These are phyloP conservation scores for Mesorhabditis belari DNA, from an alignment of 2,888 invertebrate genomes.

Conservation along the genomic window DNA sequence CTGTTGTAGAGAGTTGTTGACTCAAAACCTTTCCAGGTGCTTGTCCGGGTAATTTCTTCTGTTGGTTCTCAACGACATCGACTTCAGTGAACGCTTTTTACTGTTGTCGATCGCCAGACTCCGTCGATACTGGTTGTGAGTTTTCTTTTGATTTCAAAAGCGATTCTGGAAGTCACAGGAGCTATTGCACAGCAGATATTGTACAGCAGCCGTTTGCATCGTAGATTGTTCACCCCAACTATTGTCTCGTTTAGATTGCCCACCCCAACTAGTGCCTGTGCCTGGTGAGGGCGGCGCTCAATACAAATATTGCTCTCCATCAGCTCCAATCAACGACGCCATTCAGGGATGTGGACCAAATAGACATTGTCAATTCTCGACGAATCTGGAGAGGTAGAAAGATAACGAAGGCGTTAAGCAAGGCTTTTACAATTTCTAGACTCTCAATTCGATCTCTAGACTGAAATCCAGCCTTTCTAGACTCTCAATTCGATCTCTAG, in stretches of 20 bases:
- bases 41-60: slow-evolving; percentile 48
- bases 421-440: too few species aligned
- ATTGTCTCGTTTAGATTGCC: slow-evolving; percentile 33
- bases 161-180: background rate
- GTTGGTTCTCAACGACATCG: slow-evolving; percentile 50
- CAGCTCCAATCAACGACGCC: slow-evolving; percentile 47
- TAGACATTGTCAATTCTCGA: slow-evolving; percentile 50
- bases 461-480: background rate
- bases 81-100: slow-evolving; percentile 51
- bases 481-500: slow-evolving; percentile 6
- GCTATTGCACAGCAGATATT: background rate
- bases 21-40: background rate
- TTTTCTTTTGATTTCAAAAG: background rate
- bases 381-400: slow-evolving; percentile 33
- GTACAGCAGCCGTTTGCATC: slow-evolving; percentile 1
- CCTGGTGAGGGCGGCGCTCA: slow-evolving; percentile 49
- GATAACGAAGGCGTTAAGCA: background rate
- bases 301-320: slow-evolving; percentile 50
- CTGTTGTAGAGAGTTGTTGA: background rate
- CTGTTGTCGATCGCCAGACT: slow-evolving; percentile 51
- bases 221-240: background rate
- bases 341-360: slow-evolving; percentile 51
- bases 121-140: slow-evolving; percentile 50
- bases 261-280: slow-evolving; percentile 51
- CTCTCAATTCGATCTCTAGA: background rate